A percentile compares a stretch with the other conserved stretches of the same genome.
Evolutionary conservation across 2,797 vertebrate species (phyloP).

Genomic region (Leucoraja ocellata): DNA sequence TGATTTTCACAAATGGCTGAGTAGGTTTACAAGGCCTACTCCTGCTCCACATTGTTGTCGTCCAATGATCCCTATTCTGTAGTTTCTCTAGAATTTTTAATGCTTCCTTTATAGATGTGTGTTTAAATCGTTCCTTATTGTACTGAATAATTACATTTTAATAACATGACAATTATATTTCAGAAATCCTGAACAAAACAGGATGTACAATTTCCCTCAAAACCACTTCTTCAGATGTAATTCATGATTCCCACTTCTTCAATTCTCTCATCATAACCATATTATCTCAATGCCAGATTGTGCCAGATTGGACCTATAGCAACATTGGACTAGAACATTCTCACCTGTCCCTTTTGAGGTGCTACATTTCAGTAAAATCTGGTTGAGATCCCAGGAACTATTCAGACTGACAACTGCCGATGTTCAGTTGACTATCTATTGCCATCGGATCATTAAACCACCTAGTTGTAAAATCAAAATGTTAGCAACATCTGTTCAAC

Average conservation of each 20-base stretch:
- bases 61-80: not conserved
- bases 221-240: not conserved
- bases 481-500: constrained; percentile 5
- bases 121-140: not conserved
- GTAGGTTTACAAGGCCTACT: no score
- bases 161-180: not conserved
- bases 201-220: not conserved
- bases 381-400: not conserved
- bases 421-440: not conserved
- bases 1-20: no score
- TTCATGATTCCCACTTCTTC: not conserved
- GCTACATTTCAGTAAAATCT: not conserved
- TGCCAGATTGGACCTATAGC: not conserved
- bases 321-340: not conserved
- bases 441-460: not conserved
- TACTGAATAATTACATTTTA: not conserved
- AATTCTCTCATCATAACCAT: not conserved
- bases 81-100: not conserved
- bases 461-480: not conserved
- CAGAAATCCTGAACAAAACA: no score
- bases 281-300: not conserved
- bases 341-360: not conserved
- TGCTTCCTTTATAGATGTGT: not conserved
- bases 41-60: no score
- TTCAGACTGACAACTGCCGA: not conserved